A percentile compares a stretch with the other conserved stretches of the same genome.
phyloP scores from a whole-genome alignment of 2,888 invertebrate genomes.

The Phytoseiulus persimilis region DNA sequence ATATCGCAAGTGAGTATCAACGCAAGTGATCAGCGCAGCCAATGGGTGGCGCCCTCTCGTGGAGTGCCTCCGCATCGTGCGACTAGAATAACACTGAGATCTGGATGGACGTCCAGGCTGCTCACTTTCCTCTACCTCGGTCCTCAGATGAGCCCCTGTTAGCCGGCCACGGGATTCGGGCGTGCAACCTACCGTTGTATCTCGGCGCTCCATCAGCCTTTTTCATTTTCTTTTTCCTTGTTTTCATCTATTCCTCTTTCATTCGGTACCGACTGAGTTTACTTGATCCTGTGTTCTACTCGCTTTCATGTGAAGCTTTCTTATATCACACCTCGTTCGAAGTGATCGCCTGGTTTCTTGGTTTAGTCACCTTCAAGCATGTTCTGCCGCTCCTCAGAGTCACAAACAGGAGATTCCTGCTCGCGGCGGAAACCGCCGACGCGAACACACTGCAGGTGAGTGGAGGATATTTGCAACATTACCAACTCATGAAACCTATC shows the following conservation, averaged over 20 bases:
- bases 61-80: too few species aligned
- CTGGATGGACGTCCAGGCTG: too few species aligned
- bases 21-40: too few species aligned
- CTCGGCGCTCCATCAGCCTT: neutral
- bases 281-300: neutral
- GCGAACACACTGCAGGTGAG: neutral
- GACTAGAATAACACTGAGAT: too few species aligned
- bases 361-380: neutral
- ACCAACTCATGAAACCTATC: too few species aligned
- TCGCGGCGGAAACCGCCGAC: neutral
- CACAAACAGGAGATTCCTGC: neutral
- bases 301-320: neutral
- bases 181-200: neutral
- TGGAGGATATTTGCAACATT: too few species aligned
- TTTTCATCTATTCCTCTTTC: neutral
- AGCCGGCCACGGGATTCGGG: neutral
- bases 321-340: neutral
- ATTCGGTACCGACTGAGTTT: neutral
- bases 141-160: neutral
- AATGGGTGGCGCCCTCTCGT: too few species aligned
- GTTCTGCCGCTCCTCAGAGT: neutral
- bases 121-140: too few species aligned
- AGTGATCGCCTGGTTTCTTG: neutral
- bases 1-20: neutral
- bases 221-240: neutral